Conservation (phyloP, 2,113 vertebrate genomes). For the Zosterops pallidus region DNA sequence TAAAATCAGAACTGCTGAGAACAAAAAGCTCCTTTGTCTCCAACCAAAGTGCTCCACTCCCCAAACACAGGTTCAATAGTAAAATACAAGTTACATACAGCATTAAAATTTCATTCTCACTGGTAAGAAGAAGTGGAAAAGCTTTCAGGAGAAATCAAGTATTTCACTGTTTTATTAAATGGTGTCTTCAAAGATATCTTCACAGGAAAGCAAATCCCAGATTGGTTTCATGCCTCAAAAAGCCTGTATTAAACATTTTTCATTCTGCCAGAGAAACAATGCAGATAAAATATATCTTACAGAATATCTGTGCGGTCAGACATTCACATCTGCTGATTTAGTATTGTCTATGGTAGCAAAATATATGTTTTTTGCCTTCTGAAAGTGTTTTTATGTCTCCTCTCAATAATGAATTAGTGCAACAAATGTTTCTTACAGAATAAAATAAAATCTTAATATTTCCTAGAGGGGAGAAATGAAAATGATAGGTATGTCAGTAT, state of each 20-base stretch:
- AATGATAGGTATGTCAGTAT: not conserved
- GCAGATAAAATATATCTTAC: not conserved
- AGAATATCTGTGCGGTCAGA: not conserved
- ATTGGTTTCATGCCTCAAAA: not conserved
- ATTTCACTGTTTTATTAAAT: conserved; percentile 9
- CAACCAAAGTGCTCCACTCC: not conserved
- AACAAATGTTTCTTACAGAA: not conserved
- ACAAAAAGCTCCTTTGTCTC: not conserved
- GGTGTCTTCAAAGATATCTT: not conserved
- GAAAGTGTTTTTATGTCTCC: not conserved
- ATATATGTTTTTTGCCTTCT: not conserved
- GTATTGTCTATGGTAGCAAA: not conserved
- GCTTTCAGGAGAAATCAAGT: conserved; percentile 17
- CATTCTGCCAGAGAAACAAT: not conserved
- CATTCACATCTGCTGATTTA: not conserved
- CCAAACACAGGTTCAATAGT: not conserved
- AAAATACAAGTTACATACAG: not conserved
- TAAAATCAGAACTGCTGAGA: not conserved
- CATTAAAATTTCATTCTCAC: not conserved
- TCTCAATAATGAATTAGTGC: not conserved
- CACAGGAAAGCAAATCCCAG: not conserved
- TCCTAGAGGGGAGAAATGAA: not conserved
- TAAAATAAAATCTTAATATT: not conserved
- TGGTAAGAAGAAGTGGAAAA: not conserved
- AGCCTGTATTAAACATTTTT: not conserved